phyloP scores from a whole-genome alignment of 2,113 vertebrate species.

The Andinoacara biseriatus region DNA sequence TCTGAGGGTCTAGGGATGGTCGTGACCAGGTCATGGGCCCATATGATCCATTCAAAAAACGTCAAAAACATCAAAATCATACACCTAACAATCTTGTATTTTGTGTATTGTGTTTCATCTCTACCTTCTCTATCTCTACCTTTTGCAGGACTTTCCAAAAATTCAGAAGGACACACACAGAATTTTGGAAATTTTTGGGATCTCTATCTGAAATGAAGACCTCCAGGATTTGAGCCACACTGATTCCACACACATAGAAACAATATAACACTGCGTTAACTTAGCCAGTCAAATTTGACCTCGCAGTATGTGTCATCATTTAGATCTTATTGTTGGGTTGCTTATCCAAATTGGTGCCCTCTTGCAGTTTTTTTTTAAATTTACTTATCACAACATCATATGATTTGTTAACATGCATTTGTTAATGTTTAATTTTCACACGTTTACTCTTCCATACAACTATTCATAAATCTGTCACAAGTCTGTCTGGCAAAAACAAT shows the following conservation, averaged over 20 bases:
- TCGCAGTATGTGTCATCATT: neutral
- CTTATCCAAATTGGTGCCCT: neutral
- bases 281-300: neutral
- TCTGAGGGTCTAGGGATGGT: neutral
- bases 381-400: neutral
- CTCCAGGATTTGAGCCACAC: neutral
- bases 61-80: neutral
- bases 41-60: neutral
- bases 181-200: neutral
- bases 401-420: no score
- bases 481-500: neutral
- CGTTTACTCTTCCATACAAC: no score
- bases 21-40: neutral
- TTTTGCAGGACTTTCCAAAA: no score
- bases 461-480: neutral
- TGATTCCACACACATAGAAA: neutral
- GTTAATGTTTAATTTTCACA: no score
- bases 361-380: neutral
- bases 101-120: rapidly evolving
- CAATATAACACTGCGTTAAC: neutral
- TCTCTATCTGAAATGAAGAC: neutral
- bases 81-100: neutral
- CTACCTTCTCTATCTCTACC: no score
- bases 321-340: neutral
- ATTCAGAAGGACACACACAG: no score